These are phyloP conservation scores for Scaptomyza hsui DNA, from an alignment of 1,140 invertebrate genomes.

Conservation along the genomic window DNA sequence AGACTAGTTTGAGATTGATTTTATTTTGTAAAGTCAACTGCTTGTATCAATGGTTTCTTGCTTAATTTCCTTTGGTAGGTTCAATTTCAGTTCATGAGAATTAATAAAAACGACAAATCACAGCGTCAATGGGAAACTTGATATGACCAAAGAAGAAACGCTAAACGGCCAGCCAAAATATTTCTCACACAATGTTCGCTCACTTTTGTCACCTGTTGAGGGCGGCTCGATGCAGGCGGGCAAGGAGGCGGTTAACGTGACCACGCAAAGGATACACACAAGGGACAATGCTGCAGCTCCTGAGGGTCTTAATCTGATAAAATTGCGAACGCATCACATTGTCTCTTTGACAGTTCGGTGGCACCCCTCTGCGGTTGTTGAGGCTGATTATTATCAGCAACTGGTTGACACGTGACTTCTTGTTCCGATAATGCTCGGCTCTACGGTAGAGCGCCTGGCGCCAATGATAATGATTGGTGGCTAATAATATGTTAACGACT, in stretches of 20 bases:
- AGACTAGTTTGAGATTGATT: neutral
- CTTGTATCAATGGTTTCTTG: neutral
- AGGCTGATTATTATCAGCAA: constrained; percentile 64
- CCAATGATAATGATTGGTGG: constrained; percentile 45
- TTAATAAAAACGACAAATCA: constrained; percentile 70
- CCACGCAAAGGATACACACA: constrained; percentile 34
- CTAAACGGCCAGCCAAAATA: constrained; percentile 48
- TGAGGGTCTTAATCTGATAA: constrained; percentile 75
- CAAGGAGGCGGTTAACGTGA: neutral
- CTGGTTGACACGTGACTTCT: constrained; percentile 70
- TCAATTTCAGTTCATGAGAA: constrained; percentile 76
- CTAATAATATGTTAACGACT: constrained; percentile 79
- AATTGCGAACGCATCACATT: constrained; percentile 70
- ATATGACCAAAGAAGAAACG: constrained; percentile 55
- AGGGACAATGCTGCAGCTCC: constrained; percentile 29
- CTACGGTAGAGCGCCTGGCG: constrained; percentile 20
- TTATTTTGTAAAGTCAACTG: constrained; percentile 12
- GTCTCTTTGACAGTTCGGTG: constrained; percentile 26
- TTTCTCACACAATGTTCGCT: constrained; percentile 69
- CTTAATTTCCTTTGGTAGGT: constrained; percentile 10
- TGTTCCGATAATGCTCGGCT: constrained; percentile 18
- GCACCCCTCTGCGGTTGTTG: constrained; percentile 61
- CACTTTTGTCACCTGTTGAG: constrained; percentile 67
- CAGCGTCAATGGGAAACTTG: constrained; percentile 59
- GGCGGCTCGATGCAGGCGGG: neutral